Evolutionary conservation across 2,797 vertebrate species (phyloP).

Genomic region (Choloepus didactylus): DNA sequence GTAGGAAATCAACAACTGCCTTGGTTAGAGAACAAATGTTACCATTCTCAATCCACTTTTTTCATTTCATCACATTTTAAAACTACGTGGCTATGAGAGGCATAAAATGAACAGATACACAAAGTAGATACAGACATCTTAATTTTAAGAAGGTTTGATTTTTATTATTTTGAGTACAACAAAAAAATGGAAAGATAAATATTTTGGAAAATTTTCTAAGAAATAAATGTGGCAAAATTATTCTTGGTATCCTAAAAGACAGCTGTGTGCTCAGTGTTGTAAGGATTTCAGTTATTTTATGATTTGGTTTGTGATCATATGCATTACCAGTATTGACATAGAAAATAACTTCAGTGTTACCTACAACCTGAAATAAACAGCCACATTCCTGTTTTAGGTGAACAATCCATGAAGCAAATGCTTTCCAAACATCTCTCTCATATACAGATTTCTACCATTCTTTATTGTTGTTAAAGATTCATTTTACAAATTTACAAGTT

Average conservation of each 20-base stretch:
- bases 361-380: conserved; percentile 32
- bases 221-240: conserved; percentile 44
- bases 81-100: neutral
- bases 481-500: neutral
- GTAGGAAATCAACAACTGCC: no score
- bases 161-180: conserved; percentile 29
- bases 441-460: neutral
- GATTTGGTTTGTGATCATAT: conserved; percentile 46
- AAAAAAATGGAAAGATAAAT: conserved; percentile 1
- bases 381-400: neutral
- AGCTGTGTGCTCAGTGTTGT: conserved; percentile 39
- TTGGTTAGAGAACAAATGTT: neutral
- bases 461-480: neutral
- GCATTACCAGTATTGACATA: conserved; percentile 31
- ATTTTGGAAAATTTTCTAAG: conserved; percentile 66
- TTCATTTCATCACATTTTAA: conserved; percentile 48
- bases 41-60: neutral
- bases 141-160: conserved; percentile 51
- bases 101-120: conserved; percentile 24
- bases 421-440: neutral
- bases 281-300: conserved; percentile 53
- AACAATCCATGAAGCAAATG: neutral
- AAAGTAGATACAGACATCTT: conserved; percentile 24
- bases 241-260: neutral
- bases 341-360: conserved; percentile 51